A percentile compares a stretch with the other conserved stretches of the same genome.
phyloP scores from a whole-genome alignment of 2,113 vertebrate genomes.

The Neodontobutis hainanensis region DNA sequence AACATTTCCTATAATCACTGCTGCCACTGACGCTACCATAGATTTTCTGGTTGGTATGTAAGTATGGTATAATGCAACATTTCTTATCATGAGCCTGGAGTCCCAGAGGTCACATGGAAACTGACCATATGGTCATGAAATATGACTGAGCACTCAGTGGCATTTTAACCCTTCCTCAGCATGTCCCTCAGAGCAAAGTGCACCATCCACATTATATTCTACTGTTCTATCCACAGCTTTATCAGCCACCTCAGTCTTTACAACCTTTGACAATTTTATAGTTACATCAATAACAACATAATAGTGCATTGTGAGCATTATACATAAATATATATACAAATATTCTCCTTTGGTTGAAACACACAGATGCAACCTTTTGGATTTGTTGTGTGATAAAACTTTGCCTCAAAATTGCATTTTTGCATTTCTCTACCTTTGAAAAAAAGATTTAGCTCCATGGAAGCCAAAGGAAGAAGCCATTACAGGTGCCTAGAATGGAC shows the following conservation, averaged over 20 bases:
- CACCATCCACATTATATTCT: not conserved
- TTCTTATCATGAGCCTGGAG: not conserved
- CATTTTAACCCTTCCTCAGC: not conserved
- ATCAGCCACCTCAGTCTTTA: not conserved
- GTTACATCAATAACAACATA: no score
- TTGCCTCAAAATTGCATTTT: no score
- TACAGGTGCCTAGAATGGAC: no score
- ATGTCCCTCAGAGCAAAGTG: not conserved
- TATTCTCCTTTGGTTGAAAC: no score
- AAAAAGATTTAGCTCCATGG: no score
- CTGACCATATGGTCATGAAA: not conserved
- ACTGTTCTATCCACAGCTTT: not conserved
- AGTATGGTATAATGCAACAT: not conserved
- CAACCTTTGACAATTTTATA: no score
- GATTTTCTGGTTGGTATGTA: not conserved
- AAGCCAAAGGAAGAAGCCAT: no score
- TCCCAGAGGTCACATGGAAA: constrained; percentile 4
- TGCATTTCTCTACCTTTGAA: no score
- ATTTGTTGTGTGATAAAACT: no score
- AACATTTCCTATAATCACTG: not conserved
- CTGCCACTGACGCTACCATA: not conserved
- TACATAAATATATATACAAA: no score
- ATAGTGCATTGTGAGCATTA: no score
- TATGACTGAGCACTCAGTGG: not conserved
- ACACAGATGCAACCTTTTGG: no score